Base-by-base conservation (phyloP, 2,888 invertebrate species). In the Conops quadrifasciatus region DNA sequence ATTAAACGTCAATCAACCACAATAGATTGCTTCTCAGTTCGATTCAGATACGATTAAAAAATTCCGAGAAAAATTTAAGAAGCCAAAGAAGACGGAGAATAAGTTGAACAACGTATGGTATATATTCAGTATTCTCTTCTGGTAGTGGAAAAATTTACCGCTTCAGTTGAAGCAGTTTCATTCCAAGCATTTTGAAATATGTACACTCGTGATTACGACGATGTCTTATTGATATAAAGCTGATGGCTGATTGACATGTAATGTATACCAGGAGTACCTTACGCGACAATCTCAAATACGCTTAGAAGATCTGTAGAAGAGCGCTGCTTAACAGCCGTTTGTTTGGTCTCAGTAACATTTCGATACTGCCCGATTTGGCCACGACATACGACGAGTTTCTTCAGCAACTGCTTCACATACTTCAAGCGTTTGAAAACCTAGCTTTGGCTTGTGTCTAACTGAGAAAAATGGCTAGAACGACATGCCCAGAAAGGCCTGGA, bases 1-100 rank as follows among this genome's bases (percentile, higher is more conserved):
- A 68, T 68, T 62, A 62, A 62, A 68, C 60, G 68, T 62, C 68
- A 68, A 68, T 68, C 68, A 68, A 62, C 21, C 28, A 49, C n/a
- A 24, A 19, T 49, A 7, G 21, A 11, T 66, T 30, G 53, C 16
- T 66, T 21, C 26, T 36, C 36, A 7, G 36, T 36, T 36, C 4
- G 19, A 28, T 56, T 56, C 53, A 19, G 21, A 56, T 43, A 21
- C 21, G 49, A 64, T 24, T 64, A 21, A 49, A 16, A 24, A 19
- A 64, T 64, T 64, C 63, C 26, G 9, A 49, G 49, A 64, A 47
- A 64, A 49, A 26, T 53, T 53, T n/a, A 53, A 53, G 13, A 56
- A 21, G 56, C 3, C 11, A 24, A 53, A 2, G 19, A 53, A 53
- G 16, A 58, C 15, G 5, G 13, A 58, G 4, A 28, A 58, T 36